Evolutionary conservation across 2,888 invertebrate species (phyloP).

Genomic region (Alcis repandata): DNA sequence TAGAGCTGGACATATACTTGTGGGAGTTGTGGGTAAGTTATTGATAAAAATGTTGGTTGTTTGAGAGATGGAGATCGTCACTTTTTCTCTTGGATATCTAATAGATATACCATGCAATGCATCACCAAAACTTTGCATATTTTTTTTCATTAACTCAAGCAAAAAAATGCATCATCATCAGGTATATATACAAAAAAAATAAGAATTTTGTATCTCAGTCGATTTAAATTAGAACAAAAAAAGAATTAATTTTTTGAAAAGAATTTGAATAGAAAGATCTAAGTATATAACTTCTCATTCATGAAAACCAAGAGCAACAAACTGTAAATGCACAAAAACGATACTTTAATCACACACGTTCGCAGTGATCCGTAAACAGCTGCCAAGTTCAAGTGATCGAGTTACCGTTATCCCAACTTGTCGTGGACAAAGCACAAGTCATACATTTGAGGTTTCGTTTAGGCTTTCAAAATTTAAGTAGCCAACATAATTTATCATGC

Average conservation of each 20-base stretch:
- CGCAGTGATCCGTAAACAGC: conserved; percentile 23
- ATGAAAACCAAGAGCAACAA: conserved; percentile 32
- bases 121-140: too few species aligned
- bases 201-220: too few species aligned
- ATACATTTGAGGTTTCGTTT: background rate
- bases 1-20: conserved; percentile 2
- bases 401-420: conserved; percentile 40
- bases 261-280: too few species aligned
- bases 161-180: too few species aligned
- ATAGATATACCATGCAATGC: too few species aligned
- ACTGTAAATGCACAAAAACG: conserved; percentile 31
- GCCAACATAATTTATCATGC: background rate
- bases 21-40: background rate
- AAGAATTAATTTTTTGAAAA: too few species aligned
- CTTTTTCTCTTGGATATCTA: too few species aligned
- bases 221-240: too few species aligned
- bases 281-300: background rate
- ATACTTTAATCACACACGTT: conserved; percentile 29
- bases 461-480: background rate
- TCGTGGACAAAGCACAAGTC: conserved; percentile 14
- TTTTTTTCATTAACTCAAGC: too few species aligned
- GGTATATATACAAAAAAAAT: too few species aligned
- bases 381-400: conserved; percentile 20
- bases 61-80: background rate
- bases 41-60: too few species aligned